Conservation (phyloP, 1,140 invertebrate species). For the Heliconius melpomene region DNA sequence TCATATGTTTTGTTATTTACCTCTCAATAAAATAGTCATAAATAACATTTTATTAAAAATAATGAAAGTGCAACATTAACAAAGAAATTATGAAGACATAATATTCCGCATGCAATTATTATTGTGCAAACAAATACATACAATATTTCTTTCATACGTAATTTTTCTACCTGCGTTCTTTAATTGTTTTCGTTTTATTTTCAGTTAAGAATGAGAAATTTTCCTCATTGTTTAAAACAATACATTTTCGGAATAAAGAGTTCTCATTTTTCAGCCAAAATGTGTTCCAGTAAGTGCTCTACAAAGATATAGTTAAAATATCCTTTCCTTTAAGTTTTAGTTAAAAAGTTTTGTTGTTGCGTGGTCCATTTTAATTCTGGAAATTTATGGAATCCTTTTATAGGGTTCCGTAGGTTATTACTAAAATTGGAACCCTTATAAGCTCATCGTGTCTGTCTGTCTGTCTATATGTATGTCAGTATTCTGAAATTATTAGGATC, state of each 20-base stretch:
- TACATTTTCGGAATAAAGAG: slow-evolving; percentile 39
- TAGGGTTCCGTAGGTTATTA: not conserved
- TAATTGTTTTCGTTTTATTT: slow-evolving; percentile 28
- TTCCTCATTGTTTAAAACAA: slow-evolving; percentile 37
- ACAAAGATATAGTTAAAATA: slow-evolving; percentile 38
- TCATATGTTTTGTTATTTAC: no score
- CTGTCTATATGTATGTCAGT: no score
- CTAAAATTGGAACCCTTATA: no score
- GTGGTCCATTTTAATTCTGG: slow-evolving; percentile 33
- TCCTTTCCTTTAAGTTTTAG: slow-evolving; percentile 31
- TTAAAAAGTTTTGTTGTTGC: slow-evolving; percentile 32
- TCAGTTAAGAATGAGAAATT: slow-evolving; percentile 29
- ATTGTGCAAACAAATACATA: not conserved
- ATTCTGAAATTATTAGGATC: no score
- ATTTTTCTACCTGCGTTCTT: slow-evolving; percentile 15
- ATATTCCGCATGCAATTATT: not conserved
- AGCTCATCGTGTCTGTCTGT: no score
- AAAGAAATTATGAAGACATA: not conserved
- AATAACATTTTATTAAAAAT: no score
- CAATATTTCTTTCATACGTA: not conserved
- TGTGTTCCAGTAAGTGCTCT: slow-evolving; percentile 40
- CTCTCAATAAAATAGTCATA: no score
- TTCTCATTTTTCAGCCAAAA: slow-evolving; percentile 43
- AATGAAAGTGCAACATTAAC: not conserved
- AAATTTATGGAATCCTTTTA: not conserved